Evolutionary conservation across 1,140 invertebrate genomes (phyloP), one percentile per base, ranked within the genome.

Genomic region (Psix sp.): DNA sequence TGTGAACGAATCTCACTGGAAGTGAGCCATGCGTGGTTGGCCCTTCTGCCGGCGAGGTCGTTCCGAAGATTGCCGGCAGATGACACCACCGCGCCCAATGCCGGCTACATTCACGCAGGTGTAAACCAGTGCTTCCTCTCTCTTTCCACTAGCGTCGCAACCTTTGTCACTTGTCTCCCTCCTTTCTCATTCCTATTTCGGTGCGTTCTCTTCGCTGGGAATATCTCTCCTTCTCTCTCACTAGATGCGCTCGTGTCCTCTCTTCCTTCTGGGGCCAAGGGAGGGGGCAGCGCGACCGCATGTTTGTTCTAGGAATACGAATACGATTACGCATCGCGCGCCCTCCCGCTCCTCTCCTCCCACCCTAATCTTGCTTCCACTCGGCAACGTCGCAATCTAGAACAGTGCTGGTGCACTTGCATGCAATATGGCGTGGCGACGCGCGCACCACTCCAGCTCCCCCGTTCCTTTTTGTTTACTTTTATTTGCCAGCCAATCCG

Each of bases 41-140:
- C 36, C 1, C 14, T 21, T 21, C 7, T 14, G n/a, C 3, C 35
- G 24, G 29, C 33, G 66, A 80, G 81, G 77, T 83, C 78, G 80
- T 77, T 84, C 75, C 15, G 52, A 74, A 78, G 76, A 83, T 80
- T 63, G 78, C 82, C 83, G 81, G 83, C 79, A 86, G 83, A 86
- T 86, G 84, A 84, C 83, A 84, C 82, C 81, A 86, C 84, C 77
- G 77, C 79, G 72, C 78, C 79, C 77, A 74, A 76, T 66, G 60
- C 72, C 71, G 75, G 45, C 72, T 79, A 77, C 73, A 72, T 76
- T 77, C 74, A 76, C 79, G 80, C 82, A 84, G 81, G 80, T 82
- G 82, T 82, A 82, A 80, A 68, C 60, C 65, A 56, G 51, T 46
- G 46, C 66, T 31, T 73, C 67, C 68, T 45, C 43, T 66, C 35